These are phyloP conservation scores for Aspidapion aeneum DNA, from an alignment of 2,888 invertebrate genomes.

Conservation along the genomic window DNA sequence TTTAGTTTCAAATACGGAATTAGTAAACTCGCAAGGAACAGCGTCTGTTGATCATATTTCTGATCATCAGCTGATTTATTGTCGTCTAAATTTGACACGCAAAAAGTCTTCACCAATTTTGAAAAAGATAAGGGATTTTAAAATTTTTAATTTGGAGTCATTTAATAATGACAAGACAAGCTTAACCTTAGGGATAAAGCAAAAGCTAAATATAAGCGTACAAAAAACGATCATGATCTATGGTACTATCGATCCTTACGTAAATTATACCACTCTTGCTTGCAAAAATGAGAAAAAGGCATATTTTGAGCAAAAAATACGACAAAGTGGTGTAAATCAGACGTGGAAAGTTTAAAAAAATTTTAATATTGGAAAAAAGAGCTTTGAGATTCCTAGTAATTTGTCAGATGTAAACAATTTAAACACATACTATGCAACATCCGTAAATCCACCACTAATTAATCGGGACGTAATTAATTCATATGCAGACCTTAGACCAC, in stretches of 20 bases:
- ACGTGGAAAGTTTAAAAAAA: too few relatives aligned
- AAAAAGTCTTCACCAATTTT: not conserved
- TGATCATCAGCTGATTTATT: not conserved
- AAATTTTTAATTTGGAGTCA: not conserved
- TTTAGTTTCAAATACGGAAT: not conserved
- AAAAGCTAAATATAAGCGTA: not conserved
- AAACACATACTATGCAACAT: too few relatives aligned
- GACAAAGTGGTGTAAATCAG: too few relatives aligned
- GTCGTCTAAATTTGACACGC: not conserved
- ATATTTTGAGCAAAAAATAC: not conserved
- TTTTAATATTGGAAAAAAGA: too few relatives aligned
- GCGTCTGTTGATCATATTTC: not conserved
- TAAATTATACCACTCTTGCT: not conserved
- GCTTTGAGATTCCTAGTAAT: too few relatives aligned
- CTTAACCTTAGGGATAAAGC: not conserved
- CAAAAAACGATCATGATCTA: not conserved
- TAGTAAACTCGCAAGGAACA: not conserved
- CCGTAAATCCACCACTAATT: too few relatives aligned
- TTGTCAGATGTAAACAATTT: too few relatives aligned
- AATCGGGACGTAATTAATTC: too few relatives aligned
- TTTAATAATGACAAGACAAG: not conserved
- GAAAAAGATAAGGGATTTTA: not conserved
- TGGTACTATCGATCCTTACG: not conserved
- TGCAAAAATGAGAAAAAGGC: not conserved
- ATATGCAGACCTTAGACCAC: too few relatives aligned